phyloP scores from a whole-genome alignment of 2,888 invertebrate species.

The Ypsolopha sequella region DNA sequence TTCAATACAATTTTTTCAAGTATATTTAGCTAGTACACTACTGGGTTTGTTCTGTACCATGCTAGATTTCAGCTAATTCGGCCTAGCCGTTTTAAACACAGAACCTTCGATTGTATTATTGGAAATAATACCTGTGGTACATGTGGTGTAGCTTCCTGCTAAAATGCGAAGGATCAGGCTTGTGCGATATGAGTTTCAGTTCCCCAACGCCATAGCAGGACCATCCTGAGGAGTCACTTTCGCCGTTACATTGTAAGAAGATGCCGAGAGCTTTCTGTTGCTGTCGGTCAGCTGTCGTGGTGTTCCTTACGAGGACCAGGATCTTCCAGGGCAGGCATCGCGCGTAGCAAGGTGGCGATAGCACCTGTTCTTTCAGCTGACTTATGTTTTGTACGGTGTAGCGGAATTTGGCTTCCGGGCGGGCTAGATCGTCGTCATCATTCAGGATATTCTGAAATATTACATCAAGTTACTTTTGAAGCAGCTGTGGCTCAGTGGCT shows the following conservation, averaged over 20 bases:
- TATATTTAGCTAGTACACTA: too few species aligned
- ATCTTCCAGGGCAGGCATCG: constrained; percentile 99
- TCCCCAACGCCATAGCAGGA: constrained; percentile 97
- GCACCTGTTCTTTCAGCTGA: constrained; percentile 83
- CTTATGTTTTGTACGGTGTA: constrained; percentile 90
- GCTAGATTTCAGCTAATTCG: too few species aligned
- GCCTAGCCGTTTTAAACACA: too few species aligned
- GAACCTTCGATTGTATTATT: too few species aligned
- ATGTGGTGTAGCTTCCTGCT: constrained; percentile 92
- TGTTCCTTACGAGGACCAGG: constrained; percentile 89
- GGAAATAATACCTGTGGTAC: constrained; percentile 80
- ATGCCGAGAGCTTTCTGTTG: constrained; percentile 82
- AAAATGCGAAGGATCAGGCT: constrained; percentile 83
- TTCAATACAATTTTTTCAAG: too few species aligned
- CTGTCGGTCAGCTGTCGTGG: constrained; percentile 79
- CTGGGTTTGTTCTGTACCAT: too few species aligned
- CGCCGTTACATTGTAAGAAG: constrained; percentile 96
- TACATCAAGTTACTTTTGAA: too few species aligned
- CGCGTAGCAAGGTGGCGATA: constrained; percentile 92
- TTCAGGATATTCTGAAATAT: constrained; percentile 52
- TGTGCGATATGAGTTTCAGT: constrained; percentile 88
- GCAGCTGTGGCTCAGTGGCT: too few species aligned
- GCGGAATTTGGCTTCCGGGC: constrained; percentile 93
- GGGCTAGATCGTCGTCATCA: constrained; percentile 82
- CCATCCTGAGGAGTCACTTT: constrained; percentile 96